Conservation (phyloP, 1,140 invertebrate genomes). For the Drosophila sucinea region DNA sequence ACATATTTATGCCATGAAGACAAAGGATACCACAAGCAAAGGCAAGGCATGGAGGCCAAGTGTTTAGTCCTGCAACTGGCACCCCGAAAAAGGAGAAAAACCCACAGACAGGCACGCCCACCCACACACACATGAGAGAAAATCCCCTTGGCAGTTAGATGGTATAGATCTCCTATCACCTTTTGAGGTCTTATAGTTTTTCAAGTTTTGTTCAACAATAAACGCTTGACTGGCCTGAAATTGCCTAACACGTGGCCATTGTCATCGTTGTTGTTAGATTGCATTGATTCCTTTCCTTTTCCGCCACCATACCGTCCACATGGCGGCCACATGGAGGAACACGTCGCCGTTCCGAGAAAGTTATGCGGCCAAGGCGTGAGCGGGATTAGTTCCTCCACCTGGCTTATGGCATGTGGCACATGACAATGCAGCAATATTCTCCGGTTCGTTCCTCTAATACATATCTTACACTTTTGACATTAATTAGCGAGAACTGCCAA, state of each 20-base stretch:
- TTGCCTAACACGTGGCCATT: slow-evolving; percentile 43
- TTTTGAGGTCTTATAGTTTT: slow-evolving; percentile 45
- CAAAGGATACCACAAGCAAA: slow-evolving; percentile 18
- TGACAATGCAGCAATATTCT: slow-evolving; percentile 39
- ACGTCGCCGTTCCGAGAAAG: slow-evolving; percentile 59
- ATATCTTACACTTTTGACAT: slow-evolving; percentile 58
- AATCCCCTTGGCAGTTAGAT: slow-evolving; percentile 25
- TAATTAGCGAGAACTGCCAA: slow-evolving; percentile 65
- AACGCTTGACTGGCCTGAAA: slow-evolving; percentile 47
- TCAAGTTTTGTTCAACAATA: slow-evolving; percentile 45
- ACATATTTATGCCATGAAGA: slow-evolving; percentile 30
- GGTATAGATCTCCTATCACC: slow-evolving; percentile 12
- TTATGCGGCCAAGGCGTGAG: slow-evolving; percentile 57
- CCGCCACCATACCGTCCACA: neutral
- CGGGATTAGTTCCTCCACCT: slow-evolving; percentile 51
- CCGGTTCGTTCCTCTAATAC: slow-evolving; percentile 34
- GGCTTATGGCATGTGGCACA: slow-evolving; percentile 10
- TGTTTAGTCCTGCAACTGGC: slow-evolving; percentile 35
- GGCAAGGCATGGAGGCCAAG: slow-evolving; percentile 17
- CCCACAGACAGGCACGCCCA: neutral
- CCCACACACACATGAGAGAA: slow-evolving; percentile 32
- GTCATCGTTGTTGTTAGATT: slow-evolving; percentile 36
- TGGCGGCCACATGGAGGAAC: slow-evolving; percentile 18
- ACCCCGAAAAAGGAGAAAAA: neutral
- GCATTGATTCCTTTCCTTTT: slow-evolving; percentile 37